phyloP scores from a whole-genome alignment of 2,888 invertebrate species.

The Pristionchus fissidentatus region DNA sequence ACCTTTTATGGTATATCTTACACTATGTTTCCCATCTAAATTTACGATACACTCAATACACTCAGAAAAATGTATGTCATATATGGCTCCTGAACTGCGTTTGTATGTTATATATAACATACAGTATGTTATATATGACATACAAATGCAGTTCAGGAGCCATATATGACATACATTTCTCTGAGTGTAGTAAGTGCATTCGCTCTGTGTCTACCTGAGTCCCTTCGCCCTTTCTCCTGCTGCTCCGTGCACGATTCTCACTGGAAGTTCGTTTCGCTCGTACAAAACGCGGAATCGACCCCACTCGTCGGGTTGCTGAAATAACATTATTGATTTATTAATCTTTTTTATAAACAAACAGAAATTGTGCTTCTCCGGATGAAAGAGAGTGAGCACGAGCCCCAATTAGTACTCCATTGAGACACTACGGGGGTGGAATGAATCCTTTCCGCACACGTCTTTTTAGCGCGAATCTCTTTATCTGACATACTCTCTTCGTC shows the following conservation, averaged over 20 bases:
- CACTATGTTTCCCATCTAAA: too few relatives aligned
- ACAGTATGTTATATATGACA: too few relatives aligned
- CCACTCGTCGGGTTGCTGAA: slow-evolving; percentile 40
- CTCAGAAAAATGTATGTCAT: too few relatives aligned
- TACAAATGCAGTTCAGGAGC: too few relatives aligned
- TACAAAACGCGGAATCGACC: slow-evolving; percentile 32
- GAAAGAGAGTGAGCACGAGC: not conserved
- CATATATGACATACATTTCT: too few relatives aligned
- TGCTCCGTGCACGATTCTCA: slow-evolving; percentile 36
- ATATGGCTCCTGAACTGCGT: too few relatives aligned
- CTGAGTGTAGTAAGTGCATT: too few relatives aligned
- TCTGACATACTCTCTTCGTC: not conserved
- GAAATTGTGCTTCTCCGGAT: not conserved
- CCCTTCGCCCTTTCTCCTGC: slow-evolving; percentile 38
- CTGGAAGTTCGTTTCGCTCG: slow-evolving; percentile 31
- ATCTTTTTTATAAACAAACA: not conserved
- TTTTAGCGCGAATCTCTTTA: slow-evolving; percentile 9
- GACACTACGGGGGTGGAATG: not conserved
- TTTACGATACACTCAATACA: not conserved
- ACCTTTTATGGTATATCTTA: too few relatives aligned
- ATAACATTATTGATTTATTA: not conserved
- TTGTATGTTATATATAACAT: too few relatives aligned
- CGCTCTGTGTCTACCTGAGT: slow-evolving; percentile 8
- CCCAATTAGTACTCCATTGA: not conserved
- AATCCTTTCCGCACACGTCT: too few relatives aligned